Conservation (phyloP, 2,113 vertebrate genomes). For the Patagioenas fasciata region DNA sequence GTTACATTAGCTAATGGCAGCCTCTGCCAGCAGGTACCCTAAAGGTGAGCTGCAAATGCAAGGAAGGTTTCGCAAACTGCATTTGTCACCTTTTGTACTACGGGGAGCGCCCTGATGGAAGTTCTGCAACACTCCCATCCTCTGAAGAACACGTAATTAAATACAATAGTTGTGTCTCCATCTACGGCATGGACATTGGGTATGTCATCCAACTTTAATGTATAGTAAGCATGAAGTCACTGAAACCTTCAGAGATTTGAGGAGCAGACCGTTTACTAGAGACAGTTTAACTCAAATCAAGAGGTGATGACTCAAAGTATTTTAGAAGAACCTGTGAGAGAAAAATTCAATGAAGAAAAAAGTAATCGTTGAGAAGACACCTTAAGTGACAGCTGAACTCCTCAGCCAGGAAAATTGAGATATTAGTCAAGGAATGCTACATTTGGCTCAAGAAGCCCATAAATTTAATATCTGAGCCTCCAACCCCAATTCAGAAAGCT, state of each 20-base stretch:
- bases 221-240: neutral
- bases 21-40: neutral
- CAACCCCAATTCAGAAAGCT: neutral
- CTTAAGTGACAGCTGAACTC: neutral
- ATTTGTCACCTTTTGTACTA: neutral
- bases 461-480: accelerated
- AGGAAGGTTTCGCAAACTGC: neutral
- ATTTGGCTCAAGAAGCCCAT: neutral
- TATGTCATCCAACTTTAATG: neutral
- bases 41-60: neutral
- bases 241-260: neutral
- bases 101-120: neutral
- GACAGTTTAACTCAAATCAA: neutral
- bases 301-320: slow-evolving; percentile 31
- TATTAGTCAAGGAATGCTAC: neutral
- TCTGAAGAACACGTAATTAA: neutral
- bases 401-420: neutral
- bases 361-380: accelerated
- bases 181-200: neutral
- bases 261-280: neutral
- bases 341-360: neutral
- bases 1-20: neutral
- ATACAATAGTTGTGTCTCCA: neutral
- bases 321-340: neutral
- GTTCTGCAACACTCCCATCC: neutral